Evolutionary conservation across 2,888 invertebrate species (phyloP).

Genomic region (Frankliniella fusca): DNA sequence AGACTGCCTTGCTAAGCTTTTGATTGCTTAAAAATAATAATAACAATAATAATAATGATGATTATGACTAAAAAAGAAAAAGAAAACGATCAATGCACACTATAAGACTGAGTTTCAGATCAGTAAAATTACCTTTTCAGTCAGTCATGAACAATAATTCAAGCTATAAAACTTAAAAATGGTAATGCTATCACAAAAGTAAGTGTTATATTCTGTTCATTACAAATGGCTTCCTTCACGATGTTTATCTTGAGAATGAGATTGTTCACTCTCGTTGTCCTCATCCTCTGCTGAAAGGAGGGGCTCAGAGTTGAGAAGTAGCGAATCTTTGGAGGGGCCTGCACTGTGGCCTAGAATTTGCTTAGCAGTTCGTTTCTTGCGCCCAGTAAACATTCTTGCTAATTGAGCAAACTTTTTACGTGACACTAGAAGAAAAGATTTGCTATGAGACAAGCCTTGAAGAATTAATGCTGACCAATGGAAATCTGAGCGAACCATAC

Average conservation of each 20-base stretch:
- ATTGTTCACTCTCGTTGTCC: constrained; percentile 33
- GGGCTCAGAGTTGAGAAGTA: constrained; percentile 36
- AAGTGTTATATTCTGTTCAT: neutral
- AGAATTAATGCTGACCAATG: constrained; percentile 27
- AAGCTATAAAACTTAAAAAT: too few relatives aligned
- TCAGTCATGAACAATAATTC: too few relatives aligned
- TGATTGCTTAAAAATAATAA: too few relatives aligned
- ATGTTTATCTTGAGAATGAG: neutral
- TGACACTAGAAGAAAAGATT: constrained; percentile 55
- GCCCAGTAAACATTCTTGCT: constrained; percentile 69
- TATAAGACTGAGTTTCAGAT: too few relatives aligned
- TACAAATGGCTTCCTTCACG: neutral
- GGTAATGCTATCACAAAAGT: too few relatives aligned
- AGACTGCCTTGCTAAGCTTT: too few relatives aligned
- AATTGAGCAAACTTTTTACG: constrained; percentile 76
- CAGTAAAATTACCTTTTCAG: too few relatives aligned
- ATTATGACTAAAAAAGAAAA: too few relatives aligned
- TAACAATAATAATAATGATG: too few relatives aligned
- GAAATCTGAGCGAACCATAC: constrained; percentile 48
- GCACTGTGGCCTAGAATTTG: constrained; percentile 39
- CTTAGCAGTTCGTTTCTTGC: constrained; percentile 48
- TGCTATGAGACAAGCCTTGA: constrained; percentile 29
- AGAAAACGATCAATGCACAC: too few relatives aligned
- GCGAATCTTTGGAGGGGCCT: constrained; percentile 40
- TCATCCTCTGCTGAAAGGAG: constrained; percentile 37